Percentiles rank a stretch among this genome's conserved stretches.
Conservation (phyloP, 2,797 vertebrate species). For the Acipenser ruthenus region DNA sequence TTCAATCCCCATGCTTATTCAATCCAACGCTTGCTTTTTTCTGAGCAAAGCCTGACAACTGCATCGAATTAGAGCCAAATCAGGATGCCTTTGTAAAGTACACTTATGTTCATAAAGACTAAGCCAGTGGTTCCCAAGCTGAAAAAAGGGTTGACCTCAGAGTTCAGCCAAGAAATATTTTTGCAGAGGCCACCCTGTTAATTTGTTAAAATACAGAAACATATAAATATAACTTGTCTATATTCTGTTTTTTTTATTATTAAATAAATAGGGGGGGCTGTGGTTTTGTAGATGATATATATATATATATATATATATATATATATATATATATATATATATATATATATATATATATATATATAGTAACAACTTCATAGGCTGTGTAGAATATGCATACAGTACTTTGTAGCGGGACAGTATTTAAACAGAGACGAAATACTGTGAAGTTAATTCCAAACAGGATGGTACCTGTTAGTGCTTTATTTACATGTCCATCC, state of each 20-base stretch:
- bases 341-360: too few relatives aligned
- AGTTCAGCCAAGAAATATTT: not conserved
- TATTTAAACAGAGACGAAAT: too few relatives aligned
- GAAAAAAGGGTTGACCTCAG: not conserved
- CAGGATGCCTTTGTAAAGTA: conserved; percentile 27
- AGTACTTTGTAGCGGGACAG: too few relatives aligned
- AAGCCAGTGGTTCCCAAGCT: conserved; percentile 5
- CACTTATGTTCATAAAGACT: conserved; percentile 2
- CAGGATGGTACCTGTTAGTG: too few relatives aligned
- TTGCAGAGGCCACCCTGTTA: not conserved
- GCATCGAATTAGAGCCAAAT: conserved; percentile 36
- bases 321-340: too few relatives aligned
- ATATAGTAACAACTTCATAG: too few relatives aligned
- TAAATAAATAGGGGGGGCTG: not conserved
- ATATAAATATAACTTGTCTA: not conserved
- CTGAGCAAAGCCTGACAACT: conserved; percentile 28
- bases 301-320: too few relatives aligned
- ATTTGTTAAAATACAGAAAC: not conserved
- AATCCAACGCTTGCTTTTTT: conserved; percentile 27
- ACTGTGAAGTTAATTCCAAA: too few relatives aligned
- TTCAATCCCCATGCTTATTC: conserved; percentile 38
- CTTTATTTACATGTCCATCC: too few relatives aligned
- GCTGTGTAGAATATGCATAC: too few relatives aligned
- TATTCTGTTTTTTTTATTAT: not conserved
- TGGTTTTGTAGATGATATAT: too few relatives aligned